phyloP scores from a whole-genome alignment of 2,797 vertebrate genomes.

The Allobates femoralis region DNA sequence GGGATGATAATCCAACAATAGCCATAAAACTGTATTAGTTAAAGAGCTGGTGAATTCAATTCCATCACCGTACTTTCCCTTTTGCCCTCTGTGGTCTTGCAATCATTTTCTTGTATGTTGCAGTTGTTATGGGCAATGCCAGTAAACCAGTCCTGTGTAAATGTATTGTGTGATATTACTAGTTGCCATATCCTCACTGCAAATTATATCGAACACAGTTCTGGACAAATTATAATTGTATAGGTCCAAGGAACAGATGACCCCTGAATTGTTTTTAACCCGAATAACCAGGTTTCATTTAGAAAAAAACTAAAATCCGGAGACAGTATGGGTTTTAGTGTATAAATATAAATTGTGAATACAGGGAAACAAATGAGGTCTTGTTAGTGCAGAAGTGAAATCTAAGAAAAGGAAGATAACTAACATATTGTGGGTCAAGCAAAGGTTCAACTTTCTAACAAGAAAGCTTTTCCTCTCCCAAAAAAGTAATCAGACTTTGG shows the following conservation, averaged over 20 bases:
- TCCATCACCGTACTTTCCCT: conserved; percentile 22
- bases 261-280: conserved; percentile 44
- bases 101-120: conserved; percentile 44
- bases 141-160: conserved; percentile 24
- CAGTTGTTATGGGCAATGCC: conserved; percentile 33
- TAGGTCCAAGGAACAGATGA: conserved; percentile 39
- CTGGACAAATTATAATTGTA: conserved; percentile 45
- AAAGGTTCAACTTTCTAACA: conserved; percentile 60
- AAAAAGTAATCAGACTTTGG: conserved; percentile 63
- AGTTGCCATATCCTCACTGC: not conserved
- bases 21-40: conserved; percentile 2
- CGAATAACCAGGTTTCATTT: conserved; percentile 23
- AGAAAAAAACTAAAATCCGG: conserved; percentile 7
- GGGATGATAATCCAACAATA: conserved; percentile 18
- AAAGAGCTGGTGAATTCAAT: conserved; percentile 9
- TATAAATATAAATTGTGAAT: conserved; percentile 56
- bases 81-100: conserved; percentile 34
- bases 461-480: conserved; percentile 54
- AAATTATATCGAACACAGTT: conserved; percentile 32
- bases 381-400: conserved; percentile 55
- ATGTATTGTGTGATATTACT: conserved; percentile 32
- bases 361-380: conserved; percentile 58
- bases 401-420: conserved; percentile 55
- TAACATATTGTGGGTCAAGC: conserved; percentile 51
- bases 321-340: conserved; percentile 42